Base-by-base conservation (phyloP, 2,797 vertebrate species). In the Aselliscus stoliczkanus region DNA sequence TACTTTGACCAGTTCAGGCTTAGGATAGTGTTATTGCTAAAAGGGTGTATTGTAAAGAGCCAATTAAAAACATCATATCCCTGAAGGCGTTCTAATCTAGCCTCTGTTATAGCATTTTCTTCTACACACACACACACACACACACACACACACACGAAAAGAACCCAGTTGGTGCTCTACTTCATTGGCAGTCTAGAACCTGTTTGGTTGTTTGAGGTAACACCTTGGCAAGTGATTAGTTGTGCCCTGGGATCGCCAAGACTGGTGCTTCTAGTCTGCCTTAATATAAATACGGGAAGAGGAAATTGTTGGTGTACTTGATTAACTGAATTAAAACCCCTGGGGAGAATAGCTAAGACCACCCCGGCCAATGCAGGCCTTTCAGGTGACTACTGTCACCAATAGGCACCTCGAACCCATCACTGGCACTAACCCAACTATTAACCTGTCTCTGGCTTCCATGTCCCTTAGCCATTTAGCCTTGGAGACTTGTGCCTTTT, bases 221-320 rank as follows among this genome's bases (percentile, higher is more conserved):
- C 23, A 37, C 17, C 12, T 75, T 81, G 77, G 77, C 87, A 85
- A 10, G 44, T 76, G 42, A 29, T 76, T 72, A 54, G 34, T 23
- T 88, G 3, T 89, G 3, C 81, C 92, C 25, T 79, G 60, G 64
- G 17, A 11, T 42, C 42, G 44, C 62, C 54, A 37, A 72, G 62
- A 56, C 64, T 44, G 50, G 77, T 64, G 62, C 80, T 88, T 96
- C 70, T 91, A 25, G 27, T 85, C 56, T 82, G 14, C 50, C 50
- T 94, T 91, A 70, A 73, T 67, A 72, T 70, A 94, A 94, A 86
- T 65, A 56, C 89, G 47, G n/a, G 80, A 88, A 69, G 39, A 89
- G 34, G 44, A 86, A 84, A 39, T 80, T 83, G 54, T 39, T 88
- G n/a, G 5, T 94, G 13, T 73, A 50, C 42, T 95, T 75, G 23